Evolutionary conservation across 2,113 vertebrate genomes (phyloP).

Genomic region (Chaetops frenatus): DNA sequence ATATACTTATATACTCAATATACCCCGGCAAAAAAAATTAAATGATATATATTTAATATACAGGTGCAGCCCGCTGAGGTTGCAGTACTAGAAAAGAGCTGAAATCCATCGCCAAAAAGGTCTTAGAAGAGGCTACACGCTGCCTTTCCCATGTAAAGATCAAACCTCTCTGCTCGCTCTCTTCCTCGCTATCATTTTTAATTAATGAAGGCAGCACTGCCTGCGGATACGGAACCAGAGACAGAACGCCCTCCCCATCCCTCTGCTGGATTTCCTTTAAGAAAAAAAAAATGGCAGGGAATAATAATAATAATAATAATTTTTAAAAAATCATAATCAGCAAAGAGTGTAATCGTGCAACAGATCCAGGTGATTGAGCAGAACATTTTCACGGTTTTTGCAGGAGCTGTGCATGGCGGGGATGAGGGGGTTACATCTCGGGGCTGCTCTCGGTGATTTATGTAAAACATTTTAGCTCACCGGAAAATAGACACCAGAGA

Average conservation of each 20-base stretch:
- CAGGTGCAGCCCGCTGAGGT: not conserved
- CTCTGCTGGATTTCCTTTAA: not conserved
- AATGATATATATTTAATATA: not conserved
- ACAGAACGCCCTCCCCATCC: not conserved
- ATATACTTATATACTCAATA: not conserved
- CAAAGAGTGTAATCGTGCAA: not conserved
- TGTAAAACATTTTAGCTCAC: not conserved
- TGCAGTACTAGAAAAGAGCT: not conserved
- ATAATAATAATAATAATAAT: not conserved
- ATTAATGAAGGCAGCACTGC: constrained; percentile 59
- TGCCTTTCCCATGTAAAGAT: not conserved
- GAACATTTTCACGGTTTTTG: fast-evolving
- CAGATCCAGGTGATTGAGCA: not conserved
- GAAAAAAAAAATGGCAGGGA: not conserved
- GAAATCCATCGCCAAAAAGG: not conserved
- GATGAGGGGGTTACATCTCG: not conserved
- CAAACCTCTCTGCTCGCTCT: constrained; percentile 7
- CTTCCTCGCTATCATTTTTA: constrained; percentile 46
- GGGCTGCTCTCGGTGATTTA: not conserved
- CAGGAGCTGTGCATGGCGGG: not conserved
- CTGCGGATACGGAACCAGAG: not conserved
- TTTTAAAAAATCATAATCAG: not conserved
- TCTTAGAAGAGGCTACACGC: not conserved
- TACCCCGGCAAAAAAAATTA: too few species aligned
- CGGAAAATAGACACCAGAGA: constrained; percentile 31